Evolutionary conservation across 2,888 invertebrate genomes (phyloP).

Genomic region (Zaprionus obscuricornis): DNA sequence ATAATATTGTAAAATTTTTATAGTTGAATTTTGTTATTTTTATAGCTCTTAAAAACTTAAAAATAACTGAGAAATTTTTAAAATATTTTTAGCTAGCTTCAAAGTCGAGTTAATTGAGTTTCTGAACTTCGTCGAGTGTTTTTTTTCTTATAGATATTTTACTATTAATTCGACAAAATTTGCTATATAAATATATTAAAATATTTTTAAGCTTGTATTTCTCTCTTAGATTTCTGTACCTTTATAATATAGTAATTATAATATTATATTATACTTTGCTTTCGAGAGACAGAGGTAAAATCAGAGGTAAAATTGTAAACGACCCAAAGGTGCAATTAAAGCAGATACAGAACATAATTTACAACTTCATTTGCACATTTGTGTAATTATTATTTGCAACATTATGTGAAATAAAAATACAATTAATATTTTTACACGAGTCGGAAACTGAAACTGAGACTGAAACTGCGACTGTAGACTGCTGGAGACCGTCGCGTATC

Average conservation of each 20-base stretch:
- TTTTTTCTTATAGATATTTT: too few relatives aligned
- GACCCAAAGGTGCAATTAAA: conserved; percentile 69
- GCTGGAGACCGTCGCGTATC: conserved; percentile 10
- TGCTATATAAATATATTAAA: too few relatives aligned
- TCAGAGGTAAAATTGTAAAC: conserved; percentile 41
- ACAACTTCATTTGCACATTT: conserved; percentile 81
- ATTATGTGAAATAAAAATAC: conserved; percentile 80
- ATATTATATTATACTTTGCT: conserved; percentile 16
- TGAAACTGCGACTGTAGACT: conserved; percentile 7
- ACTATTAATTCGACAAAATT: too few relatives aligned
- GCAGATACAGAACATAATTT: conserved; percentile 75
- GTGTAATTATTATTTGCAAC: conserved; percentile 78
- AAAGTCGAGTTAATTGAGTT: background rate
- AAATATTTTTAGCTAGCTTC: too few relatives aligned
- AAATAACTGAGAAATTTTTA: too few relatives aligned
- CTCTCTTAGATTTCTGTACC: too few relatives aligned
- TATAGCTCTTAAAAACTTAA: too few relatives aligned
- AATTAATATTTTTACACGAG: conserved; percentile 75
- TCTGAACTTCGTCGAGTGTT: background rate
- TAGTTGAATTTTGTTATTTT: too few relatives aligned
- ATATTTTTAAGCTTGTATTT: too few relatives aligned
- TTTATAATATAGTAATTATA: too few relatives aligned
- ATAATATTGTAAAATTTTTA: too few relatives aligned
- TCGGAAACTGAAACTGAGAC: conserved; percentile 32
- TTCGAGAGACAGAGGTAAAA: conserved; percentile 23